These are phyloP conservation scores for Lasioglossum villosulum DNA, from an alignment of 2,888 invertebrate species.

Conservation along the genomic window DNA sequence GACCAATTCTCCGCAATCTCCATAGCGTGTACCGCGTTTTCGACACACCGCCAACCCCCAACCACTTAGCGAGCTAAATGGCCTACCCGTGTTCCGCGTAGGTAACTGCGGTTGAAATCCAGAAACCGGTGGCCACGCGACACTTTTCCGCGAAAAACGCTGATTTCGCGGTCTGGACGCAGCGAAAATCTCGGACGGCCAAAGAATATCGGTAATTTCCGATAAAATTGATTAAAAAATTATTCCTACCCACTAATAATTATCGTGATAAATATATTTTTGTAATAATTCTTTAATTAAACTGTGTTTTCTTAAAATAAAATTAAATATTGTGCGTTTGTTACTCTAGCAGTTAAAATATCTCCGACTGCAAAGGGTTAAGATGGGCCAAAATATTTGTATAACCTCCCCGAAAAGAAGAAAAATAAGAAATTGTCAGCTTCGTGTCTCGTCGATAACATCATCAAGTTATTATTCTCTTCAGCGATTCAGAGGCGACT, in stretches of 20 bases:
- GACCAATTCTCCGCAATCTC: constrained; percentile 15
- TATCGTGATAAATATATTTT: no score
- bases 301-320: no score
- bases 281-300: no score
- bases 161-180: constrained; percentile 31
- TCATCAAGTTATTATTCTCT: background rate
- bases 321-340: no score
- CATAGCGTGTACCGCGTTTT: constrained; percentile 36
- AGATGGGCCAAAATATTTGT: no score
- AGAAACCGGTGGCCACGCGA: constrained; percentile 28
- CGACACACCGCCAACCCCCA: constrained; percentile 32
- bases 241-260: no score
- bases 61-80: constrained; percentile 48
- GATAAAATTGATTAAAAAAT: no score
- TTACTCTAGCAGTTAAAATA: no score
- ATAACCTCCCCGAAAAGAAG: background rate
- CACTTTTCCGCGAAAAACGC: constrained; percentile 41
- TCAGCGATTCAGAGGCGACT: background rate
- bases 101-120: constrained; percentile 42
- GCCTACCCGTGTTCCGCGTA: constrained; percentile 39
- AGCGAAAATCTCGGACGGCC: no score
- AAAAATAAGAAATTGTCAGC: background rate
- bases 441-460: background rate
- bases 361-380: no score
- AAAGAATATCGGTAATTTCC: no score